Evolutionary conservation across 2,113 vertebrate species (phyloP), one percentile per base, ranked within the genome.

Genomic region (Dolichotis patagonum): DNA sequence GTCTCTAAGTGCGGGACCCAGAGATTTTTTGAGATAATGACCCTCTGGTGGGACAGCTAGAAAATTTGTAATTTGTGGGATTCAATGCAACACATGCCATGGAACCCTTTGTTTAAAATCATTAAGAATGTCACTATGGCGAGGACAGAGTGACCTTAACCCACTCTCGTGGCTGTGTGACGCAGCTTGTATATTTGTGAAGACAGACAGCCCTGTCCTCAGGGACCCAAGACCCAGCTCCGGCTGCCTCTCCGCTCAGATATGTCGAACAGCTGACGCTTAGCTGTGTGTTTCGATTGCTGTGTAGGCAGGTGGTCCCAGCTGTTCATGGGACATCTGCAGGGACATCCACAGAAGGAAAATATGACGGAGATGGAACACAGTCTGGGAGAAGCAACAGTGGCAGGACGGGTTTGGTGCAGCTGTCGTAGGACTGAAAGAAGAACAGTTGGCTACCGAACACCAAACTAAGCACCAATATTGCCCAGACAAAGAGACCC

Each of bases 281-380:
- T 93, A 4, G 28, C 52, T 32, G 1, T n/a, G 2, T 46, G 26
- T 63, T 85, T 24, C 14, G 63, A 88, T 54, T 30, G 24, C 80
- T 81, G 49, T n/a, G 52, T 16, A 63, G 78, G 58, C 83, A 91
- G 43, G 71, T 78, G 83, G 65, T 24, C 6, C 24, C 9, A 46
- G 90, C 83, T 97, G 46, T 82, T 65, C 35, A 46, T 60, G 35
- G 62, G 89, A 85, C 52, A 91, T 77, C 81, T 90, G 38, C 38
- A 38, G 60, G 30, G 85, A 92, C 16, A 85, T 58, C 30, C 92
- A 82, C 52, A 85, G 94, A 94, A 90, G 65, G 73, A 93, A 95
- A 90, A 78, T 28, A 43, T 30, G 75, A 63, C 58, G 78, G 73
- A 91, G 63, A 94, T 7, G 82, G 73, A 95, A 82, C 54, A 43